phyloP scores from a whole-genome alignment of 2,888 invertebrate genomes.

The Clunio marinus region DNA sequence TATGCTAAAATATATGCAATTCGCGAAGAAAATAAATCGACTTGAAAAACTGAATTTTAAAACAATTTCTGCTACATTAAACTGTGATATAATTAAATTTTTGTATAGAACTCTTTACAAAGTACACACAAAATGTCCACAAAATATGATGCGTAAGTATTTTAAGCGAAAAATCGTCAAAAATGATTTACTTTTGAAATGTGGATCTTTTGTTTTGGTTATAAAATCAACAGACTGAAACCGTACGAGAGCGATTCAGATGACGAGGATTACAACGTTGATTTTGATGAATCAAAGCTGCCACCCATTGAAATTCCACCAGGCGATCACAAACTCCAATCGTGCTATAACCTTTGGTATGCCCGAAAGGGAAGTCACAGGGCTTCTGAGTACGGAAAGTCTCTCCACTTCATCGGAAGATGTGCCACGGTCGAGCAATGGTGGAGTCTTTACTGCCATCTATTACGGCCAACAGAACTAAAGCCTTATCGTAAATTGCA shows the following conservation, averaged over 20 bases:
- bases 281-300: conserved; percentile 49
- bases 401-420: conserved; percentile 81
- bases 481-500: conserved; percentile 91
- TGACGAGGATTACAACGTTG: conserved; percentile 51
- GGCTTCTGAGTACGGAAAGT: conserved; percentile 48
- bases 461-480: conserved; percentile 84
- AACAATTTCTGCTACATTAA: conserved; percentile 23
- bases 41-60: background rate
- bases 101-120: conserved; percentile 31
- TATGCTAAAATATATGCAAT: too few species aligned
- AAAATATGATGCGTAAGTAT: conserved; percentile 38
- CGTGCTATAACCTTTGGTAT: conserved; percentile 38
- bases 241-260: conserved; percentile 33
- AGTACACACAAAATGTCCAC: conserved; percentile 33
- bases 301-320: conserved; percentile 69
- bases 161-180: background rate
- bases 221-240: conserved; percentile 34
- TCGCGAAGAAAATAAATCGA: too few species aligned
- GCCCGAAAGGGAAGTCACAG: conserved; percentile 32
- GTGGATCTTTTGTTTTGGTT: conserved; percentile 32
- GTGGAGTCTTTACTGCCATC: conserved; percentile 92
- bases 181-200: background rate
- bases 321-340: conserved; percentile 79
- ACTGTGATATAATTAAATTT: conserved; percentile 36
- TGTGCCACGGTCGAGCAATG: conserved; percentile 95